Evolutionary conservation across 1,140 invertebrate genomes (phyloP).

Genomic region (Zaprionus nigranus): DNA sequence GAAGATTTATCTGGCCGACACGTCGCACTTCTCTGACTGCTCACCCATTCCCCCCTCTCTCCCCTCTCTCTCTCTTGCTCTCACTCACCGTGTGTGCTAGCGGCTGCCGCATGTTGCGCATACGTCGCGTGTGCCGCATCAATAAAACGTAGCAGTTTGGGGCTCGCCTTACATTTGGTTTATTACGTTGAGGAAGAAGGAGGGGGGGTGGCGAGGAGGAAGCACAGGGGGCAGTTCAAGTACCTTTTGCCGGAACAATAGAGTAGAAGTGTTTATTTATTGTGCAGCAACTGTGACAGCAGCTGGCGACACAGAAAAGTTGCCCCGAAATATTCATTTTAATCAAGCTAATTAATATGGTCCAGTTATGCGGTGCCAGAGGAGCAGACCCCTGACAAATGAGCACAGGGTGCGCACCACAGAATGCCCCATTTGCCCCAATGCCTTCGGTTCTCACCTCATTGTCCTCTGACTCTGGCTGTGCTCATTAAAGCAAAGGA

Average conservation of each 20-base stretch:
- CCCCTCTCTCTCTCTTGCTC: not conserved
- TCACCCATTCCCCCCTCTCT: not conserved
- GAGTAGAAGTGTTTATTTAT: conserved; percentile 76
- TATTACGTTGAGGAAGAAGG: conserved; percentile 47
- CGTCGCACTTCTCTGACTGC: conserved; percentile 38
- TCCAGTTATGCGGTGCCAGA: conserved; percentile 56
- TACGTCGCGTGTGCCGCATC: conserved; percentile 57
- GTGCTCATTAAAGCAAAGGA: conserved; percentile 32
- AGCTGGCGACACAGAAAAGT: conserved; percentile 58
- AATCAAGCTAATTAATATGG: conserved; percentile 83
- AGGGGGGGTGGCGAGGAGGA: too few relatives aligned
- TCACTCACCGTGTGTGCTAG: not conserved
- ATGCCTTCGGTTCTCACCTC: not conserved
- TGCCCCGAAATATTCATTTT: conserved; percentile 78
- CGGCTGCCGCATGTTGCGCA: conserved; percentile 47
- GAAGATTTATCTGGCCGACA: conserved; percentile 71
- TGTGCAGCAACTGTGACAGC: conserved; percentile 45
- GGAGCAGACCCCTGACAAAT: conserved; percentile 58
- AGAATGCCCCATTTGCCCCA: not conserved
- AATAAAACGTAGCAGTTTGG: conserved; percentile 73
- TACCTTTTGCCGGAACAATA: conserved; percentile 61
- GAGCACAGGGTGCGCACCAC: conserved; percentile 27
- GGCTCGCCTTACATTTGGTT: conserved; percentile 70
- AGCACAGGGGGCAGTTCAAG: conserved; percentile 29
- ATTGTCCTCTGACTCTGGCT: too few relatives aligned